A percentile compares a stretch with the other conserved stretches of the same genome.
Conservation (phyloP, 2,888 invertebrate species). For the Halictus ligatus region DNA sequence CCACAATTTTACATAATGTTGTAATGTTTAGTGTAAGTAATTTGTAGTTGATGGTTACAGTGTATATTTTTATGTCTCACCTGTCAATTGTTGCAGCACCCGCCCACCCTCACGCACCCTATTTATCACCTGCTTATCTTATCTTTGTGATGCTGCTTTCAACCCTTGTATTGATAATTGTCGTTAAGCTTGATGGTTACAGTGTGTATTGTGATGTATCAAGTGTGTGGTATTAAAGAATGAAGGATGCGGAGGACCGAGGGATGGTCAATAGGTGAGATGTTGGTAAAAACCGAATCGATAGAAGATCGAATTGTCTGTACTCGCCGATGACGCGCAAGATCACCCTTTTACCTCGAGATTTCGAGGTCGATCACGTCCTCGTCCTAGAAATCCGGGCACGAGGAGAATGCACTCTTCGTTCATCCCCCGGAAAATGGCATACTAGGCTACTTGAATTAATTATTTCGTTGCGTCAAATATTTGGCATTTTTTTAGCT, state of each 20-base stretch:
- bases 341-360: constrained; percentile 57
- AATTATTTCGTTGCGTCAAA: constrained; percentile 65
- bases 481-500: constrained; percentile 53
- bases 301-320: constrained; percentile 38
- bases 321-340: constrained; percentile 55
- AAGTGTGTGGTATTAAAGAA: neutral
- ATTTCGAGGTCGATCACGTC: constrained; percentile 65
- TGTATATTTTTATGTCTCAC: too few relatives aligned
- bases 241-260: neutral
- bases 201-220: too few relatives aligned
- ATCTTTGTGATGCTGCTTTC: too few relatives aligned
- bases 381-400: constrained; percentile 62
- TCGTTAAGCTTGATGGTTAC: too few relatives aligned
- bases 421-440: constrained; percentile 61
- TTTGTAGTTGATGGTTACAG: too few relatives aligned
- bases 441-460: constrained; percentile 64
- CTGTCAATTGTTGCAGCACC: too few relatives aligned
- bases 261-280: neutral
- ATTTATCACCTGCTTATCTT: too few relatives aligned
- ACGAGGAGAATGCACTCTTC: constrained; percentile 59
- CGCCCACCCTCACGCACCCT: too few relatives aligned
- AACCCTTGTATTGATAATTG: too few relatives aligned
- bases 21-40: too few relatives aligned
- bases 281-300: constrained; percentile 3
- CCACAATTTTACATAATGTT: too few relatives aligned